Base-by-base conservation (phyloP, 53 echinoderm and acorn worm genomes). In the Echinometra lucunter region DNA sequence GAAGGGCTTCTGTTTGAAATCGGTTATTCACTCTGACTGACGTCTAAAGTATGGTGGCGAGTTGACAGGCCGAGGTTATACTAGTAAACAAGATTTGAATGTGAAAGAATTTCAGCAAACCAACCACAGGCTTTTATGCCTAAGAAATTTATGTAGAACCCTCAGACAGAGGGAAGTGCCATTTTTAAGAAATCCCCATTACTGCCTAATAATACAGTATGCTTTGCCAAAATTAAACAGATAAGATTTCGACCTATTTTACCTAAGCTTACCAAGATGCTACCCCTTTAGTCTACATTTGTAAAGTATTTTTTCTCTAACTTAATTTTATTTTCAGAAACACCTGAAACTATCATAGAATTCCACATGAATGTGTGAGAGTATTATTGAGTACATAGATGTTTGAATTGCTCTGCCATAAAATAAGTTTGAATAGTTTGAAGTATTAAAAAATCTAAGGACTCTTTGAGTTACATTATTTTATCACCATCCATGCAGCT, bases 1-100 rank as follows among this genome's bases (percentile, higher is more conserved):
- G n/a, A 7, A 53, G 53, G 53, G 16, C 8, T 85, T 85, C 85
- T 85, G 85, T 85, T 85, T 85, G 85, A 85, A 85, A 85, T 85
- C 49, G 49, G 49, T 30, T 85, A 85, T 85, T 47, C 49, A 49
- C 85, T 49, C 28, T 35, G 85, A 28, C 45, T 85, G 85, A 45
- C n/a, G 16, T 85, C 53, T n/a, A 49, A 28, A 85, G 85, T 49
- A 12, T 85, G 85, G 13, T 85, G n/a, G 47, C 2, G 53, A 85
- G 30, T 45, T 85, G 85, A 85, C 85, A 28, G 45, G 49, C n/a
- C 49, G 37, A 45, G 15, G 85, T 9, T 47, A 13, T 85, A n/a
- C 85, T 12, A 28, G 85, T 49, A 85, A 85, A 85, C 85, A 85
- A 49, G 85, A 49, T 47, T 85, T 45, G 45, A 85, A 85, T 85